These are phyloP conservation scores for Solenopsis fugax DNA, from an alignment of 1,140 invertebrate species.

Conservation along the genomic window DNA sequence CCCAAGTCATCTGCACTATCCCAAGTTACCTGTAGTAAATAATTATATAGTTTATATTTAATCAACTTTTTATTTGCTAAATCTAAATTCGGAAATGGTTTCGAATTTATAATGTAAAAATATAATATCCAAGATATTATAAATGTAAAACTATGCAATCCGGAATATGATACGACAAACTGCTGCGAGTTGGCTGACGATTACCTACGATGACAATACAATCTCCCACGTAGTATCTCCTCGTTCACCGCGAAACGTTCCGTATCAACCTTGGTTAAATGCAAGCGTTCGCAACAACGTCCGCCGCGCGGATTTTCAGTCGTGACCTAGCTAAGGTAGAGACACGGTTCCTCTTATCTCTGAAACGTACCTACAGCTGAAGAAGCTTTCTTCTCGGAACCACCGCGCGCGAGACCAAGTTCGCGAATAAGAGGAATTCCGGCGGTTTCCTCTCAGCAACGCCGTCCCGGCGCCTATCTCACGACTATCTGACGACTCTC, in stretches of 20 bases:
- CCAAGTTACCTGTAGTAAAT: neutral
- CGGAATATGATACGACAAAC: neutral
- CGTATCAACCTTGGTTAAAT: conserved; percentile 35
- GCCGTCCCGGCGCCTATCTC: conserved; percentile 7
- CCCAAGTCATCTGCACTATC: too few relatives aligned
- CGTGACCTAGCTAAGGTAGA: conserved; percentile 15
- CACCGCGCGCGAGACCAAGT: conserved; percentile 23
- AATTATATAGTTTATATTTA: neutral
- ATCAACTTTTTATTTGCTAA: conserved; percentile 6
- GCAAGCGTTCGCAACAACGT: conserved; percentile 14
- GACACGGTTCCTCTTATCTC: conserved; percentile 53
- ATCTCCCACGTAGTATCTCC: conserved; percentile 4
- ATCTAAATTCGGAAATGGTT: neutral
- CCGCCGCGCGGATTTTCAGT: conserved; percentile 9
- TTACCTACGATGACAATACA: conserved; percentile 33
- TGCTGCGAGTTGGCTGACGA: neutral
- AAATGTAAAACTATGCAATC: neutral
- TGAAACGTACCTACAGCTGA: conserved; percentile 32
- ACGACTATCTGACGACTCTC: neutral
- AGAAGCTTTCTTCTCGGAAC: conserved; percentile 46
- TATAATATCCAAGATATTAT: neutral
- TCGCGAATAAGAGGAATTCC: conserved; percentile 56
- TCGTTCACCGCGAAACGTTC: conserved; percentile 16
- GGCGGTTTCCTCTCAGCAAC: conserved; percentile 1
- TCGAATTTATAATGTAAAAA: neutral